These are phyloP conservation scores for Lasioglossum malachurum DNA, from an alignment of 2,888 invertebrate genomes.

Conservation along the genomic window DNA sequence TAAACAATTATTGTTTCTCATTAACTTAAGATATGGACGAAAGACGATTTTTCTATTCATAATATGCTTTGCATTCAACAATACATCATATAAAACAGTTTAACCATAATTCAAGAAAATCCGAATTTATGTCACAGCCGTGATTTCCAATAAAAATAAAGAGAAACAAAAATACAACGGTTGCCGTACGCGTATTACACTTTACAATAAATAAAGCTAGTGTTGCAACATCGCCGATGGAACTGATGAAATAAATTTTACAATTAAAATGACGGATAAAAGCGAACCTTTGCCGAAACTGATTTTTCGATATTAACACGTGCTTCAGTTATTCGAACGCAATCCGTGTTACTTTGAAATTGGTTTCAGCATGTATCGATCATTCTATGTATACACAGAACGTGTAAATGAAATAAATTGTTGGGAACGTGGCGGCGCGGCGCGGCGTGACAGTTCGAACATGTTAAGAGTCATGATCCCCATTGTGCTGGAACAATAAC, in stretches of 20 bases:
- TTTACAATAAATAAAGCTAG: background rate
- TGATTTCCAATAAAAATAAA: background rate
- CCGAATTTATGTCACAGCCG: background rate
- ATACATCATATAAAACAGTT: background rate
- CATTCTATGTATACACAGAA: background rate
- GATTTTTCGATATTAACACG: background rate
- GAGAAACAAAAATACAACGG: background rate
- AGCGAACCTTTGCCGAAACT: background rate
- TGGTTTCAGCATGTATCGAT: background rate
- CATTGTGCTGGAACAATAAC: background rate
- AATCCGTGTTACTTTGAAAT: background rate
- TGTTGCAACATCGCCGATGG: background rate
- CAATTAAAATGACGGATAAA: background rate
- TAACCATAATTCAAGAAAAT: background rate
- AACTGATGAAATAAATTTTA: background rate
- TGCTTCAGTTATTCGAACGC: background rate
- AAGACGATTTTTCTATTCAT: background rate
- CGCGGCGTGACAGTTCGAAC: background rate
- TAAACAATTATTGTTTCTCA: too few relatives aligned
- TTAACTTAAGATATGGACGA: too few relatives aligned
- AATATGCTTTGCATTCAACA: background rate
- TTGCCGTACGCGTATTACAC: background rate
- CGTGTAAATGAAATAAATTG: background rate
- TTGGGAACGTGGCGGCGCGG: background rate
- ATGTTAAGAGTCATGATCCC: background rate